phyloP scores from a whole-genome alignment of 2,113 vertebrate genomes.

The Axis porcinus region DNA sequence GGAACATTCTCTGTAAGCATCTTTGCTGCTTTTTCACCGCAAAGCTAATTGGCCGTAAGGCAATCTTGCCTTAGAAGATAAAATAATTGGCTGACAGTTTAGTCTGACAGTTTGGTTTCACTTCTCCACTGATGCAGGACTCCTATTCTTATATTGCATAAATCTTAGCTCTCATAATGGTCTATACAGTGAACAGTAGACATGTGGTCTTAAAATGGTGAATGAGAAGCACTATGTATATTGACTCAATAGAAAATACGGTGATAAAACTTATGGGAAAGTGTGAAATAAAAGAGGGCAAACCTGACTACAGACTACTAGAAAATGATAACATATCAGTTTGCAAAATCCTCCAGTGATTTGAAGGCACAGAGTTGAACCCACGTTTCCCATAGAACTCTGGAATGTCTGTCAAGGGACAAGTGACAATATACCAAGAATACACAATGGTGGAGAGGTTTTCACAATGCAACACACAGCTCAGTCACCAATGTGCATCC shows the following conservation, averaged over 20 bases:
- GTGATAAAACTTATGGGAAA: background rate
- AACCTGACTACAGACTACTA: background rate
- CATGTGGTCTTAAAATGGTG: background rate
- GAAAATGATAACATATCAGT: background rate
- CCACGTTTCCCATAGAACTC: background rate
- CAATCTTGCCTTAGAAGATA: background rate
- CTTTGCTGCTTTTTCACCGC: background rate
- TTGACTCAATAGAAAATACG: background rate
- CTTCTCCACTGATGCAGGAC: background rate
- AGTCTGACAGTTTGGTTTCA: background rate
- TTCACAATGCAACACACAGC: background rate
- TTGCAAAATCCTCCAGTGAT: background rate
- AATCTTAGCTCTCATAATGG: background rate
- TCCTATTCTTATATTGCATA: background rate
- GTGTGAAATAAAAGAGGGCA: background rate
- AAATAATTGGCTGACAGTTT: background rate
- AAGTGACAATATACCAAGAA: background rate
- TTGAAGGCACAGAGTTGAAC: background rate
- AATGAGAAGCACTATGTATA: background rate
- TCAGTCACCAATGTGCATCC: background rate
- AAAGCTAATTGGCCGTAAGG: background rate
- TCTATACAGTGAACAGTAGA: background rate
- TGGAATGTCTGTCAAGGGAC: background rate
- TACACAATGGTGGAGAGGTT: background rate
- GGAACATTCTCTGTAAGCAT: background rate